Evolutionary conservation across 1,140 invertebrate genomes (phyloP).

Genomic region (Macrobrachium rosenbergii): DNA sequence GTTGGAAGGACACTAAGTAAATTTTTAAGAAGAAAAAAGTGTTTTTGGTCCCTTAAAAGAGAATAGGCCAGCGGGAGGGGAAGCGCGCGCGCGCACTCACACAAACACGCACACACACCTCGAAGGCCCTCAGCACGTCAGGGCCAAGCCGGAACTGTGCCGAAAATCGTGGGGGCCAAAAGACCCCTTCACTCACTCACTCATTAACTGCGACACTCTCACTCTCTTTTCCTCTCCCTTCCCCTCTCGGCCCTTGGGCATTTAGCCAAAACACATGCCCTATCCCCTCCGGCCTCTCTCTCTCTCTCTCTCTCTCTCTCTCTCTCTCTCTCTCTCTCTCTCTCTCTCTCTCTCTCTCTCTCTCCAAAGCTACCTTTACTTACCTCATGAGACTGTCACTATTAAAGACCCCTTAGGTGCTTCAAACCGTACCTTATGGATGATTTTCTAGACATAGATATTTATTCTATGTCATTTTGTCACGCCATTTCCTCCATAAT

Average conservation of each 20-base stretch:
- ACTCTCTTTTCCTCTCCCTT: not conserved
- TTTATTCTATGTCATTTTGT: too few species aligned
- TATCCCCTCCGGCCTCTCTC: not conserved
- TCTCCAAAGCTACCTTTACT: not conserved
- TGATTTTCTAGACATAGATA: too few species aligned
- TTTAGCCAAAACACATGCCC: not conserved
- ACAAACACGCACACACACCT: too few species aligned
- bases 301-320: not conserved
- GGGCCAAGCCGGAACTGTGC: conserved; percentile 46
- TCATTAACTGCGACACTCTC: not conserved
- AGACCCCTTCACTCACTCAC: conserved; percentile 14
- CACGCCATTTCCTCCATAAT: too few species aligned
- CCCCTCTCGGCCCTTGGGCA: not conserved
- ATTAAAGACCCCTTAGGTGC: too few species aligned
- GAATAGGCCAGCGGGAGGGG: conserved; percentile 25
- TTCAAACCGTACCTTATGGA: too few species aligned
- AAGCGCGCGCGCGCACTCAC: not conserved
- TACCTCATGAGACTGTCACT: too few species aligned
- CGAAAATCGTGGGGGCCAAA: conserved; percentile 33
- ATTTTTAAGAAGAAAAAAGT: too few species aligned
- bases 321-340: not conserved
- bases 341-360: not conserved
- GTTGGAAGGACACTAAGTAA: conserved; percentile 22
- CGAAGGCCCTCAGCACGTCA: conserved; percentile 27
- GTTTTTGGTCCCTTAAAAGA: conserved; percentile 30